phyloP scores from a whole-genome alignment of 1,140 invertebrate species.

The Aphelinus certus region DNA sequence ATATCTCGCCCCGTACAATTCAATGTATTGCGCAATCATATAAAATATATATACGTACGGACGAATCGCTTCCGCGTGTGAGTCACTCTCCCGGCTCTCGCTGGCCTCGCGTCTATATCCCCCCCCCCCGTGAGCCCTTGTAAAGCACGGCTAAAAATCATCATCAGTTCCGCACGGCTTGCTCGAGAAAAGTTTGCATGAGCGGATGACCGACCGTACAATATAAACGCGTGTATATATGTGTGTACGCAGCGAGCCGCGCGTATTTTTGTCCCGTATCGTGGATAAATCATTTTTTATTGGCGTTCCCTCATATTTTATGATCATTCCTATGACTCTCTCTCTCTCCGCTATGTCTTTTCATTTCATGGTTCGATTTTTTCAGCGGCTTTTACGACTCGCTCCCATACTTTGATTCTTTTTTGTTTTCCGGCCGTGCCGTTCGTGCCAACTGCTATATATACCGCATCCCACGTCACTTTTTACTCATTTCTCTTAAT shows the following conservation, averaged over 20 bases:
- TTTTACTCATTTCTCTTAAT: too few species aligned
- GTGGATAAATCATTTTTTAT: constrained; percentile 38
- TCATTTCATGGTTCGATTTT: constrained; percentile 40
- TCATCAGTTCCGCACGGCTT: constrained; percentile 31
- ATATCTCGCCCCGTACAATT: neutral
- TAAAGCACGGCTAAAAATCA: constrained; percentile 17
- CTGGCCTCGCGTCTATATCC: neutral
- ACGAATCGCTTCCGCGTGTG: constrained; percentile 9
- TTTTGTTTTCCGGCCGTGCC: constrained; percentile 6
- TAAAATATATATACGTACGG: too few species aligned
- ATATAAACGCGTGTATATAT: neutral
- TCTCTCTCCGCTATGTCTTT: constrained; percentile 27
- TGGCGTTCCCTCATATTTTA: constrained; percentile 19
- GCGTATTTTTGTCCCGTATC: constrained; percentile 29
- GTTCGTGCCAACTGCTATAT: too few species aligned
- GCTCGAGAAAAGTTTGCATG: neutral
- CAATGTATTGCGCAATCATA: constrained; percentile 5
- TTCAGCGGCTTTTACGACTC: constrained; percentile 25
- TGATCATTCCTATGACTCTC: constrained; percentile 28
- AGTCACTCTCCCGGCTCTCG: neutral
- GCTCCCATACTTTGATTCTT: constrained; percentile 17
- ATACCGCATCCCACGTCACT: too few species aligned
- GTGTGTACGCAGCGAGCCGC: neutral
- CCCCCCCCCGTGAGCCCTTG: neutral
- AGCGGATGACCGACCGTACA: too few species aligned